These are phyloP conservation scores for Benitochromis conjunctus DNA, from an alignment of 2,113 vertebrate genomes.

Conservation along the genomic window DNA sequence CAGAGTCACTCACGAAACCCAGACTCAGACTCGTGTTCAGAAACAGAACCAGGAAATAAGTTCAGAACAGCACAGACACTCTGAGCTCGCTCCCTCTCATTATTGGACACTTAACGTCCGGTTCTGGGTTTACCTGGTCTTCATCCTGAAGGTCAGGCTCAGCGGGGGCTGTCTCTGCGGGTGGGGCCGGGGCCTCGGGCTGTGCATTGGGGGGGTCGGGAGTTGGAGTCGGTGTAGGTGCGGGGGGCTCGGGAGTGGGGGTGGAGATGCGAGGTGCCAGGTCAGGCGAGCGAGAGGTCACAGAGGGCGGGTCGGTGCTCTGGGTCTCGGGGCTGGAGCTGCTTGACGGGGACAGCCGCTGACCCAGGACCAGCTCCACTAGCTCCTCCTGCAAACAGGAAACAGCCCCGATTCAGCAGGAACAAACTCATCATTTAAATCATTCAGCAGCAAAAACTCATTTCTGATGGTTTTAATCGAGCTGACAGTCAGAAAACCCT, in stretches of 20 bases:
- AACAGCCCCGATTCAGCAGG: background rate
- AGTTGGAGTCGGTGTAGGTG: background rate
- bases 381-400: conserved; percentile 79
- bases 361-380: conserved; percentile 87
- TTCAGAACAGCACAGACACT: background rate
- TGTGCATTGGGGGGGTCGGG: background rate
- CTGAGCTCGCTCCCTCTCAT: background rate
- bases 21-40: background rate
- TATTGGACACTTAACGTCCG: background rate
- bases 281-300: background rate
- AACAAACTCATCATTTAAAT: background rate
- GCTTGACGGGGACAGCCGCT: conserved; percentile 69
- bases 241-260: background rate
- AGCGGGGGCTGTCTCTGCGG: background rate
- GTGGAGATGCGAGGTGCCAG: background rate
- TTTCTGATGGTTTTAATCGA: background rate
- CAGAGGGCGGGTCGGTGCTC: background rate
- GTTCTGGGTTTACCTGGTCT: conserved; percentile 51
- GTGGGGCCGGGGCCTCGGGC: background rate
- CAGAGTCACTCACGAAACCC: background rate
- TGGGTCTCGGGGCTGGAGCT: background rate
- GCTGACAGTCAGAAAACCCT: rapidly evolving
- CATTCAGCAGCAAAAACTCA: background rate
- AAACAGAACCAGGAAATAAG: background rate
- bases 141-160: conserved; percentile 24